Base-by-base conservation (phyloP, 53 echinoderm and acorn worm genomes). In the Mesocentrotus franciscanus region DNA sequence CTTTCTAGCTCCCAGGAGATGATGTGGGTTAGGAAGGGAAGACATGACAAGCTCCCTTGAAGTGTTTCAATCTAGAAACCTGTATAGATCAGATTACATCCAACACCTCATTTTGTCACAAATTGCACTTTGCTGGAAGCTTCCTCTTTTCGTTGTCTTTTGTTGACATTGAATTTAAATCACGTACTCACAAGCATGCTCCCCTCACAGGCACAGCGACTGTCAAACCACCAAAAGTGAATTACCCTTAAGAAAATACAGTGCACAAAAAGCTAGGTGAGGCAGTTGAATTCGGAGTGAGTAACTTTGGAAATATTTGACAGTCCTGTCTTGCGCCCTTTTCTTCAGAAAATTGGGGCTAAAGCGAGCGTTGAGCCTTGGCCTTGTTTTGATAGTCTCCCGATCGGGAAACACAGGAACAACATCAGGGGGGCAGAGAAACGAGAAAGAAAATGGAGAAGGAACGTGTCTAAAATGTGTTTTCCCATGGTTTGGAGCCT, bases 281-380 rank as follows among this genome's bases (percentile, higher is more conserved):
- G 92, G 92, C 92, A 92, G 22, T 56, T 92, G 27, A 70, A 75
- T 56, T 24, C 29, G 14, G 74, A 92, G 92, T 92, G 92, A 92
- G 92, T 92, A 92, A 92, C 92, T 92, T 74, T 92, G 92, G 26
- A 92, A 74, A 55, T 92, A 92, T 92, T 92, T 92, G 92, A 92
- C 92, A 92, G 92, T 75, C 68, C n/a, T 8, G 87, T 87, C 87
- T 87, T 87, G 87, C 58, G 58, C 87, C 29, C 58, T 58, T 87
- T 87, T 87, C 27, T 87, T 57, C 27, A 27, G 34, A 58, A 87
- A 58, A 27, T 58, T 87, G 58, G 87, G 58, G 57, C 87, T 87
- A 87, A 58, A 58, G 29, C 57, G 87, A 87, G 87, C 12, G 10
- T 59, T 56, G 58, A 87, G 56, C 87, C 92, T 36, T 92, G 74